Evolutionary conservation across 2,113 vertebrate species (phyloP), one percentile per base, ranked within the genome.

Genomic region (Macquaria australasica): DNA sequence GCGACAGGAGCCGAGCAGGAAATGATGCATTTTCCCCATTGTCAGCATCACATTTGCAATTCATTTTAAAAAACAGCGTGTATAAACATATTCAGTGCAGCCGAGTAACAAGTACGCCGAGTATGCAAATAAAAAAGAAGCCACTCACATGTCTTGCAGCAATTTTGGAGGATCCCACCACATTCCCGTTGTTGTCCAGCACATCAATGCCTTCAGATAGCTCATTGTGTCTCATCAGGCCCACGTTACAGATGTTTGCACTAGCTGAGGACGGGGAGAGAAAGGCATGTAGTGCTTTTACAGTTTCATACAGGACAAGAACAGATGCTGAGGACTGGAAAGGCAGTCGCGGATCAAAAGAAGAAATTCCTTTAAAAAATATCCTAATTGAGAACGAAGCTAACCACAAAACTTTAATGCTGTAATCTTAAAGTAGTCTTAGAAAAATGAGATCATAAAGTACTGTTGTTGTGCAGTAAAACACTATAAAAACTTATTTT

Each of bases 191-290:
- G 23, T 16, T 75, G 91, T 99, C 98, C 90, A 99, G 68, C n/a
- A 99, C 98, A 6, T 97, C 96, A 0, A 99, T 97, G 0, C 98
- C 98, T 79, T 99, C 98, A 55, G 98, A 96, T 73, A 99, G 96
- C 93, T 99, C 98, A 2, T 92, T 96, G 89, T 99, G 98, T 82
- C 98, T 96, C 98, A 99, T 99, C 91, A 99, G 96, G 86, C 97
- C 97, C 85, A 99, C 98, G 0, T 99, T 99, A 92, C 98, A 99
- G 92, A 99, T 97, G 90, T 99, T 99, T 93, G 98, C 98, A 84
- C 97, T 97, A 15, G 98, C 98, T 99, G 96, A 5, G 85, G 89
- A 92, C 25, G 3, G 4, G 43, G 5, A 18, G 1, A 58, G 10
- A 37, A 37, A 20, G 14, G 3, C 45, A 80, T n/a, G n/a, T n/a